Conservation (phyloP, 2,113 vertebrate genomes). For the Misgurnus anguillicaudatus region DNA sequence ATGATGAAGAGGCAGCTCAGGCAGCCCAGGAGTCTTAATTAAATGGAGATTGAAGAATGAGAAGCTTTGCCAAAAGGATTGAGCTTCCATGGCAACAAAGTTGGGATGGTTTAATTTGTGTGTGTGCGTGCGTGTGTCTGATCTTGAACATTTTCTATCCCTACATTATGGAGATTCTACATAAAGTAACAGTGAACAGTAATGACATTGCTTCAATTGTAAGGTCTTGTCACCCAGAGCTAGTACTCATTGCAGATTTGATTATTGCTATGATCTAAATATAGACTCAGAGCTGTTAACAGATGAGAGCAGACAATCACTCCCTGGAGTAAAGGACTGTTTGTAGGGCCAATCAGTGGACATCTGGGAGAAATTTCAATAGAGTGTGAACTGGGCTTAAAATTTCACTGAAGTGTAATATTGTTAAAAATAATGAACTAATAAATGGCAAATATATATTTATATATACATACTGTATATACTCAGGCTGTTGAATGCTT, state of each 20-base stretch:
- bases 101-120: slow-evolving; percentile 37
- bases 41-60: slow-evolving; percentile 63
- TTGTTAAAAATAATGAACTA: slow-evolving; percentile 2
- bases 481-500: no score
- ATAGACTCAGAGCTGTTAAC: slow-evolving; percentile 16
- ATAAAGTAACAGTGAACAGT: slow-evolving; percentile 3
- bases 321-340: neutral
- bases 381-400: neutral
- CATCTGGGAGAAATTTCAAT: neutral
- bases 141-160: slow-evolving; percentile 17
- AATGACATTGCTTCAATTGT: slow-evolving; percentile 16
- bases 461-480: no score
- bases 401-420: slow-evolving; percentile 4
- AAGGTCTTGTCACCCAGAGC: slow-evolving; percentile 12
- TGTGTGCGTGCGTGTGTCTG: slow-evolving; percentile 3
- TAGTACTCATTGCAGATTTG: slow-evolving; percentile 19
- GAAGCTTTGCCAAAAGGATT: slow-evolving; percentile 18
- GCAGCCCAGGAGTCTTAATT: slow-evolving; percentile 71
- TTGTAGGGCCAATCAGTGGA: neutral
- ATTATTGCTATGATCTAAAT: slow-evolving; percentile 9
- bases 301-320: slow-evolving; percentile 8
- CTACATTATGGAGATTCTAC: slow-evolving; percentile 7
- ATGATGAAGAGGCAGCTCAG: slow-evolving; percentile 60
- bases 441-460: neutral
- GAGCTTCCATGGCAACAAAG: slow-evolving; percentile 54